phyloP scores from a whole-genome alignment of 2,888 invertebrate genomes.

The Andrena bucephala region DNA sequence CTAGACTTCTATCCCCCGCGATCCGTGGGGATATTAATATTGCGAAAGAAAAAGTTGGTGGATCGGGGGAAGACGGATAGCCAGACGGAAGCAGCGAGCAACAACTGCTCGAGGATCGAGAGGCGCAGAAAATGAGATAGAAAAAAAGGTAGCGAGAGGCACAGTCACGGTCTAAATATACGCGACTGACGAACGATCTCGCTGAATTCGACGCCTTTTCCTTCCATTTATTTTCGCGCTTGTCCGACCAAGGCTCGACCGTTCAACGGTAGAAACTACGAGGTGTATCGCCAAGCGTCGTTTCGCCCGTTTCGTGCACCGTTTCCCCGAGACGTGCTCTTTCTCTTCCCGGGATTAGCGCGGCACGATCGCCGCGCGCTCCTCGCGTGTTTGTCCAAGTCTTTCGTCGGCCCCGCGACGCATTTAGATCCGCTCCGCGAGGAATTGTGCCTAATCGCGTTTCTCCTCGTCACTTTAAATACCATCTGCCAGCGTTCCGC shows the following conservation, averaged over 20 bases:
- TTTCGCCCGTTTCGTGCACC: constrained; percentile 56
- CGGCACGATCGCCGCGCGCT: constrained; percentile 1
- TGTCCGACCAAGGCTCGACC: constrained; percentile 40
- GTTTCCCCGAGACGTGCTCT: constrained; percentile 48
- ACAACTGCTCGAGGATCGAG: constrained; percentile 5
- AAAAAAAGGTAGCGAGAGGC: background rate
- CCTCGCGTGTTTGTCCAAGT: constrained; percentile 24
- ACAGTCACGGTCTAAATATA: constrained; percentile 68
- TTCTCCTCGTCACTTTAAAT: background rate
- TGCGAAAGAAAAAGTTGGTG: background rate
- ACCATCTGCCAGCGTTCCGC: background rate
- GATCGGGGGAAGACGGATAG: constrained; percentile 12
- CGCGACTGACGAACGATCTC: constrained; percentile 66
- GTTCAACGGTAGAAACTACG: constrained; percentile 49
- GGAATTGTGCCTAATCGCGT: constrained; percentile 37
- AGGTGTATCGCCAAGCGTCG: constrained; percentile 66
- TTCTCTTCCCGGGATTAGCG: constrained; percentile 48
- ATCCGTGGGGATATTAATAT: constrained; percentile 11
- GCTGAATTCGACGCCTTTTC: constrained; percentile 65
- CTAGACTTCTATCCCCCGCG: background rate
- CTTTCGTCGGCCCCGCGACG: constrained; percentile 44
- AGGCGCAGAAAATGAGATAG: background rate
- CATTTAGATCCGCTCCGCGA: constrained; percentile 39
- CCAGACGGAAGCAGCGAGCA: constrained; percentile 4
- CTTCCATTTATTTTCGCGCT: constrained; percentile 62